Percentiles rank a stretch among this genome's conserved stretches.
Evolutionary conservation across 2,888 invertebrate genomes (phyloP).

Genomic region (Ametastegia equiseti): DNA sequence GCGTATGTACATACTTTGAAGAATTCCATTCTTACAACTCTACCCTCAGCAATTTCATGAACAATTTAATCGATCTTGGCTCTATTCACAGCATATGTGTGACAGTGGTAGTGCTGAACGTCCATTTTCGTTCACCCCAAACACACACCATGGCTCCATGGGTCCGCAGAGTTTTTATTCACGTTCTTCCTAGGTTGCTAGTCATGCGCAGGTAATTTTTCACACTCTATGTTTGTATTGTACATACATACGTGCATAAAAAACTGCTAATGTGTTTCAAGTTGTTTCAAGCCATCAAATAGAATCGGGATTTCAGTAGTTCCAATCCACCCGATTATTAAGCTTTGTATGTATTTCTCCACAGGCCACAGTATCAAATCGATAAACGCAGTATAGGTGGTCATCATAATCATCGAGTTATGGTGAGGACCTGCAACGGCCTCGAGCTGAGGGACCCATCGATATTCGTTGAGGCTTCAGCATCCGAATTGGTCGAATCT

Average conservation of each 20-base stretch:
- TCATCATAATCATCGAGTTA: slow-evolving; percentile 78
- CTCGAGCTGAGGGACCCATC: slow-evolving; percentile 83
- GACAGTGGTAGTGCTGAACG: slow-evolving; percentile 97
- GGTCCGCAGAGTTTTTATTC: slow-evolving; percentile 97
- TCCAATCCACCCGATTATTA: background rate
- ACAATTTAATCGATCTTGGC: background rate
- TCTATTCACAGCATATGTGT: slow-evolving; percentile 87
- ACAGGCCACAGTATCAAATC: slow-evolving; percentile 78
- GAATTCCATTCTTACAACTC: too few species aligned
- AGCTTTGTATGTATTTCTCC: background rate
- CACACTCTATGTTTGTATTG: background rate
- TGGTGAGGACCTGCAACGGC: slow-evolving; percentile 88
- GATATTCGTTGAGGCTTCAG: slow-evolving; percentile 74
- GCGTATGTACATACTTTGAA: too few species aligned
- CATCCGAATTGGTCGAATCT: slow-evolving; percentile 75
- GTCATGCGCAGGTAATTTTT: slow-evolving; percentile 88
- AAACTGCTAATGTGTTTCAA: background rate
- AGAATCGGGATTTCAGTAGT: background rate
- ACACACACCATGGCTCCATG: slow-evolving; percentile 99
- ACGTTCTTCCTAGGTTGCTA: slow-evolving; percentile 94
- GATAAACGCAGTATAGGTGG: slow-evolving; percentile 73
- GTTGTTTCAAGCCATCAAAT: background rate
- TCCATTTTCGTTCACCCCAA: slow-evolving; percentile 98
- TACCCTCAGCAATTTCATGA: too few species aligned
- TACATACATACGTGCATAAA: too few species aligned